phyloP scores from a whole-genome alignment of 2,888 invertebrate species.

The Leucophenga maculata region DNA sequence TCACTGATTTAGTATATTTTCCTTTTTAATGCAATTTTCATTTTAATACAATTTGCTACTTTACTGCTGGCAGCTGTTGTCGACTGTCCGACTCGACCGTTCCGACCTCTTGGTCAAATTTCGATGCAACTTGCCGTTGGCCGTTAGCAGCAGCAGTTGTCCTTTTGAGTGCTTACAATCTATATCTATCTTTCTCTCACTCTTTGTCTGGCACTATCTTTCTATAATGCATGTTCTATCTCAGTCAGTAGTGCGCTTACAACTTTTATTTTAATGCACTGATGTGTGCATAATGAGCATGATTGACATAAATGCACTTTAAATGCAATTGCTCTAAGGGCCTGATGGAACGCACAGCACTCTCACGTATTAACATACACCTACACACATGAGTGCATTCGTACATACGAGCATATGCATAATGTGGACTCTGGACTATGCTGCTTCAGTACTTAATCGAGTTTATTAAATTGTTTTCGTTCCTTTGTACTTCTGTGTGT shows the following conservation, averaged over 20 bases:
- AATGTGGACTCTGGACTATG: conserved; percentile 48
- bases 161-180: conserved; percentile 18
- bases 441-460: conserved; percentile 53
- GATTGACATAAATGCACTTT: conserved; percentile 62
- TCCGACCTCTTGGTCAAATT: no score
- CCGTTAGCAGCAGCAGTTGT: conserved; percentile 28
- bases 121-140: no score
- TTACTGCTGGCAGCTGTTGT: not conserved
- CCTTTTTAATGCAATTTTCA: conserved; percentile 12
- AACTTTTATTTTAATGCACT: conserved; percentile 56
- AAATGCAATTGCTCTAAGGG: conserved; percentile 43
- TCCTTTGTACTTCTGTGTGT: no score
- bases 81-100: no score
- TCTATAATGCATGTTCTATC: not conserved
- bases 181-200: not conserved
- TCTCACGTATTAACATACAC: not conserved
- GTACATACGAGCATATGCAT: conserved; percentile 32
- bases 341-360: not conserved
- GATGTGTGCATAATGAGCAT: conserved; percentile 61
- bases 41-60: conserved; percentile 1
- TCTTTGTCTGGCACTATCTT: no score
- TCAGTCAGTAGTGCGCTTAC: conserved; percentile 8
- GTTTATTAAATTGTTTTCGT: conserved; percentile 51
- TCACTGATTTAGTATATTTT: not conserved
- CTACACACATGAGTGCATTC: not conserved